Evolutionary conservation across 2,888 invertebrate genomes (phyloP).

Genomic region (Acrocyrtus sp.): DNA sequence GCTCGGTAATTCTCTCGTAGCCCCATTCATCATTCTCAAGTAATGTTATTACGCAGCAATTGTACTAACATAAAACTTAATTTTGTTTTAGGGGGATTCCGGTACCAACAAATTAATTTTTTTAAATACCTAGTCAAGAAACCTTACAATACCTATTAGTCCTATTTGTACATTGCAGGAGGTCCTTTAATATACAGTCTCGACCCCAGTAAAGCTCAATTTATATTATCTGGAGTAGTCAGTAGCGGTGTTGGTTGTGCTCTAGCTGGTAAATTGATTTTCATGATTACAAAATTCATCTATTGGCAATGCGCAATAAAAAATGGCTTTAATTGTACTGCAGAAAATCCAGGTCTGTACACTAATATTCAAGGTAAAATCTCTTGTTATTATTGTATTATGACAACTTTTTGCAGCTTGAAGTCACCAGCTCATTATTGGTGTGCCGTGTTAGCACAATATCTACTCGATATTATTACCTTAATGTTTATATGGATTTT

Average conservation of each 20-base stretch:
- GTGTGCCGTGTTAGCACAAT: too few species aligned
- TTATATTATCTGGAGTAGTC: slow-evolving; percentile 22
- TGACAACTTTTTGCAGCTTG: background rate
- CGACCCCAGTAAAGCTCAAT: background rate
- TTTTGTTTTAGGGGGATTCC: slow-evolving; percentile 1
- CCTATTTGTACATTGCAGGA: too few species aligned
- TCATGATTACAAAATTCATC: background rate
- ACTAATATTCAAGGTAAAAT: slow-evolving; percentile 19
- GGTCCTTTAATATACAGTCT: slow-evolving; percentile 29
- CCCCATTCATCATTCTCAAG: background rate
- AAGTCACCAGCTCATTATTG: too few species aligned
- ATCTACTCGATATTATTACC: background rate
- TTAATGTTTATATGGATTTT: too few species aligned
- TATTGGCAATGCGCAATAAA: background rate
- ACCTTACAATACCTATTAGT: too few species aligned
- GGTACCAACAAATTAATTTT: background rate
- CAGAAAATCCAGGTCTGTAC: slow-evolving; percentile 27
- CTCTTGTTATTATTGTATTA: background rate
- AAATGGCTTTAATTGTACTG: background rate
- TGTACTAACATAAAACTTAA: background rate
- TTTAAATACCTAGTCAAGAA: background rate
- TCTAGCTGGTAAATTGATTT: background rate
- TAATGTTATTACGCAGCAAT: slow-evolving; percentile 1
- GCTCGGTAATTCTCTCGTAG: background rate
- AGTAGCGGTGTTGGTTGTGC: slow-evolving; percentile 39